A percentile compares a stretch with the other conserved stretches of the same genome.
Conservation (phyloP, 2,888 invertebrate species). For the Andricus quercusramuli region DNA sequence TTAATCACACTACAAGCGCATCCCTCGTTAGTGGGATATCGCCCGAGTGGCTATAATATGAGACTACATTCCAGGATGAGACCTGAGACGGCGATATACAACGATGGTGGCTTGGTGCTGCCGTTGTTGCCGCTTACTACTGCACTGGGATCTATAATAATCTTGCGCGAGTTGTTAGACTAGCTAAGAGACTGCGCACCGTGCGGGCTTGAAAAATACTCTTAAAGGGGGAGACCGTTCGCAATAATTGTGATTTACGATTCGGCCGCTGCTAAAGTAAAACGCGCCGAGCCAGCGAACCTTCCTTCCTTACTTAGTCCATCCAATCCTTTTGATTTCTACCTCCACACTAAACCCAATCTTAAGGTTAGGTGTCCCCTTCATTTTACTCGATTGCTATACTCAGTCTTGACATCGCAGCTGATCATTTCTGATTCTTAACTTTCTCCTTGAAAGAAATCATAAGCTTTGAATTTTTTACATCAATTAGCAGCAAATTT, state of each 20-base stretch:
- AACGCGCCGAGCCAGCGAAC: slow-evolving; percentile 57
- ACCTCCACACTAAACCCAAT: not conserved
- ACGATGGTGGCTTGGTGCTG: slow-evolving; percentile 54
- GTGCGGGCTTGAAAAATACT: slow-evolving; percentile 54
- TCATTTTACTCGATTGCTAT: not conserved
- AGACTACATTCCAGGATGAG: slow-evolving; percentile 72
- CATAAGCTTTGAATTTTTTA: not conserved
- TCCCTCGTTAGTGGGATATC: slow-evolving; percentile 78
- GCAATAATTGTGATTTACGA: slow-evolving; percentile 75
- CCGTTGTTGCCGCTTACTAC: slow-evolving; percentile 51
- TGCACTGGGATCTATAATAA: slow-evolving; percentile 58
- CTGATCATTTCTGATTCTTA: not conserved
- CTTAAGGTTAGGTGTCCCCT: not conserved
- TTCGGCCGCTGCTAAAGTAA: slow-evolving; percentile 61
- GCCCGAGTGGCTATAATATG: slow-evolving; percentile 73
- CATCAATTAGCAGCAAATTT: not conserved
- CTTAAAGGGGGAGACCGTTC: slow-evolving; percentile 52
- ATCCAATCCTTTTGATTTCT: slow-evolving; percentile 13
- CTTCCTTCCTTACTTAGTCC: slow-evolving; percentile 48
- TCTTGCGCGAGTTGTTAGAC: slow-evolving; percentile 56
- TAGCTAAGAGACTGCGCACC: slow-evolving; percentile 28
- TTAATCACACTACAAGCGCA: slow-evolving; percentile 77
- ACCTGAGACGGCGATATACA: slow-evolving; percentile 58
- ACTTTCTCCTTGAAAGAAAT: not conserved
- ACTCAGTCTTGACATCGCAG: not conserved